These are phyloP conservation scores for Amphiprion ocellaris DNA, from an alignment of 2,113 vertebrate genomes.

Conservation along the genomic window DNA sequence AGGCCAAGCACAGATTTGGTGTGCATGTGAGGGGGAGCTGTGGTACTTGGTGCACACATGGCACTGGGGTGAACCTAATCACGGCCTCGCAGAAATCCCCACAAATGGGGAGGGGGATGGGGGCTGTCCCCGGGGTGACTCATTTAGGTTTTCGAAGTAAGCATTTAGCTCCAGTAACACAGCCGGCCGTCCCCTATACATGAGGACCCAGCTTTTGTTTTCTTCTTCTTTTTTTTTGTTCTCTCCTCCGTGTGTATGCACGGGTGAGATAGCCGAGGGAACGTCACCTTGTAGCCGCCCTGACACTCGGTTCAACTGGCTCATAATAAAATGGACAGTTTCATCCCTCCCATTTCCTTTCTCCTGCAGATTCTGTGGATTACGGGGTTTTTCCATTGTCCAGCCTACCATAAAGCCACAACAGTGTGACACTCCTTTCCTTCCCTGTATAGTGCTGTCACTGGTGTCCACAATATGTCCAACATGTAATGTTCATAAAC, in stretches of 20 bases:
- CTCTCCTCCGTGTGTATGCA: slow-evolving; percentile 2
- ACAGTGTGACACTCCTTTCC: slow-evolving; percentile 81
- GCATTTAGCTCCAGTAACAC: slow-evolving; percentile 54
- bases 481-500: slow-evolving; percentile 5
- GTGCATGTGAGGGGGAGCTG: slow-evolving; percentile 39
- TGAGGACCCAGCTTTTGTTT: slow-evolving; percentile 40
- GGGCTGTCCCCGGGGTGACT: slow-evolving; percentile 65
- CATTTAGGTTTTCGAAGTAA: slow-evolving; percentile 73
- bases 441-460: slow-evolving; percentile 59
- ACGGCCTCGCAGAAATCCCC: slow-evolving; percentile 76
- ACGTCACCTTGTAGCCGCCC: slow-evolving; percentile 21
- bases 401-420: slow-evolving; percentile 53
- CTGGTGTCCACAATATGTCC: slow-evolving; percentile 36
- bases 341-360: slow-evolving; percentile 71
- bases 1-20: slow-evolving; percentile 68
- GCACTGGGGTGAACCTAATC: slow-evolving; percentile 78
- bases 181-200: slow-evolving; percentile 29
- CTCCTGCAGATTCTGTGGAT: slow-evolving; percentile 61
- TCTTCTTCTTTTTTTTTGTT: not conserved
- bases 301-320: slow-evolving; percentile 31
- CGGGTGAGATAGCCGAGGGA: slow-evolving; percentile 27
- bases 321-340: slow-evolving; percentile 40
- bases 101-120: slow-evolving; percentile 64
- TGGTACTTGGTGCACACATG: slow-evolving; percentile 73
- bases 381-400: slow-evolving; percentile 81